Evolutionary conservation across 2,888 invertebrate species (phyloP), one percentile per base, ranked within the genome.

Genomic region (Lithodes maja): DNA sequence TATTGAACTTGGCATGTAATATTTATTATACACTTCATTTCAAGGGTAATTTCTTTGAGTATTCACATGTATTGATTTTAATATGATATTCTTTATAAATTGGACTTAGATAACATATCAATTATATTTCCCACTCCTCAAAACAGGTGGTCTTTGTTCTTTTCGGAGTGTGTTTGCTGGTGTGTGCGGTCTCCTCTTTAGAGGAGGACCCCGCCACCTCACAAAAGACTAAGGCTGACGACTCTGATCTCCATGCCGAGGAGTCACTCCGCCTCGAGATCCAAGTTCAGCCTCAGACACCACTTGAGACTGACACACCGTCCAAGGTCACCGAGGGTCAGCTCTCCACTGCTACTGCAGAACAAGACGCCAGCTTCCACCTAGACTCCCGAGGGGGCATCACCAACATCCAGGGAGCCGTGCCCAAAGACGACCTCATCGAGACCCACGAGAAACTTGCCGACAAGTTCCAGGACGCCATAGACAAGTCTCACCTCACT

Each of bases 311-410:
- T 7, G 7, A 61, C 61, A 61, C 61, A 61, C 7, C 7, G 61
- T 61, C 61, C 61, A 5, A 61, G 61, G 12, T n/a, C 17, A 77
- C 61, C 33, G 84, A 84, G 50, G 77, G 75, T 49, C 33, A 84
- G 3, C 77, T 84, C 55, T 75, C 77, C 61, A 54, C 77, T 9
- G 33, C 55, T 7, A 15, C 55, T 49, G 50, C 12, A 1, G 55
- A 17, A 9, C 50, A 75, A 33, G 84, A 84, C 77, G 54, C 55
- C 75, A 84, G 84, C 61, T 77, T 84, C 84, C 77, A 84, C 15
- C 61, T 84, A 3, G 84, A 84, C 84, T 84, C 84, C 15, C 54
- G 84, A 49, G 77, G 77, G 0, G 77, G 55, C 50, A 15, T 84
- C 3, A 49, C 84, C n/a, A 84, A 15, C 55, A 5, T 84, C 5